phyloP scores from a whole-genome alignment of 2,797 vertebrate genomes.

The Euthynnus affinis region DNA sequence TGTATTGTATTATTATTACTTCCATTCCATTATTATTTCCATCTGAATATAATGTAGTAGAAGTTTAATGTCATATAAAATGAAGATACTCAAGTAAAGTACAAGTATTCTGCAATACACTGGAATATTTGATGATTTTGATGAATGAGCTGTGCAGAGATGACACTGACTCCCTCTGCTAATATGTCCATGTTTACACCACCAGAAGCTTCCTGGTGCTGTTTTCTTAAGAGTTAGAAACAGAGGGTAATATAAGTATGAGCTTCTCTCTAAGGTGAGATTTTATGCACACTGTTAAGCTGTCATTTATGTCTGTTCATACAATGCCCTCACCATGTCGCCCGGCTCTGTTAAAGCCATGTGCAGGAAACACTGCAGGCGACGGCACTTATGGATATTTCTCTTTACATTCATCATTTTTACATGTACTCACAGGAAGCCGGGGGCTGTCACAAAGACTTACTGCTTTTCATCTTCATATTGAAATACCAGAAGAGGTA shows the following conservation, averaged over 20 bases:
- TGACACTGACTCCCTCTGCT: no score
- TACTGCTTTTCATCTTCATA: slow-evolving; percentile 78
- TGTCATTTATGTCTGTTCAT: slow-evolving; percentile 74
- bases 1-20: background rate
- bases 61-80: no score
- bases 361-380: slow-evolving; percentile 69
- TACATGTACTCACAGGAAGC: slow-evolving; percentile 70
- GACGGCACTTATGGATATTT: slow-evolving; percentile 77
- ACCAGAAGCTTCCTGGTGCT: slow-evolving; percentile 42
- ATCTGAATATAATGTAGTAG: no score
- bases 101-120: no score
- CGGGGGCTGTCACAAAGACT: slow-evolving; percentile 65
- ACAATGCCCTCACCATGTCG: slow-evolving; percentile 49
- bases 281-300: slow-evolving; percentile 83
- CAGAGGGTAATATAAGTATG: slow-evolving; percentile 45
- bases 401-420: slow-evolving; percentile 82
- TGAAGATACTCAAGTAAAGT: no score
- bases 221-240: slow-evolving; percentile 43
- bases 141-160: no score
- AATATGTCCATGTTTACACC: background rate
- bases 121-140: no score
- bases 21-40: background rate
- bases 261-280: slow-evolving; percentile 55
- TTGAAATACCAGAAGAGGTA: slow-evolving; percentile 68
- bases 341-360: slow-evolving; percentile 69